A percentile compares a stretch with the other conserved stretches of the same genome.
phyloP scores from a whole-genome alignment of 1,140 invertebrate species.

The Mylabris phalerata region DNA sequence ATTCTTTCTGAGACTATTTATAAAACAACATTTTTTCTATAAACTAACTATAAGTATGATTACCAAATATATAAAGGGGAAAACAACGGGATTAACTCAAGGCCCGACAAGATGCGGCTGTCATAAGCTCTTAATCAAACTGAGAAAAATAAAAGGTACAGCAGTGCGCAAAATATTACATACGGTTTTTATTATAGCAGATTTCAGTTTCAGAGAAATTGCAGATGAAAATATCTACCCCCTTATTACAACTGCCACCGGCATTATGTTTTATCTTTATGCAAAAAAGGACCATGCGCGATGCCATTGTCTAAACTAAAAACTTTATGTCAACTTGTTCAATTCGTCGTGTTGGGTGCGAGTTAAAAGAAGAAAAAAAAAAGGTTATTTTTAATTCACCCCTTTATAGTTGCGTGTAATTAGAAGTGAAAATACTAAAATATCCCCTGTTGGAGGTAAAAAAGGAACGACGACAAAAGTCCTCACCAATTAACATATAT shows the following conservation, averaged over 20 bases:
- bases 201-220: conserved; percentile 6
- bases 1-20: no score
- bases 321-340: not conserved
- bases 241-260: conserved; percentile 13
- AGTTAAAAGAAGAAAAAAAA: no score
- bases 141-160: conserved; percentile 8
- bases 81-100: conserved; percentile 10
- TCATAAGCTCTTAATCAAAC: conserved; percentile 19
- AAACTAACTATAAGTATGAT: no score
- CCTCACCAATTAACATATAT: conserved; percentile 2
- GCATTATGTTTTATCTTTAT: conserved; percentile 11
- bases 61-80: conserved; percentile 1
- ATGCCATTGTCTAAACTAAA: not conserved
- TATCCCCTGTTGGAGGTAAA: not conserved
- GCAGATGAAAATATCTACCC: conserved; percentile 12
- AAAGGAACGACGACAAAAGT: not conserved
- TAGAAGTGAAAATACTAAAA: conserved; percentile 2
- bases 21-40: no score
- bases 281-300: conserved; percentile 10
- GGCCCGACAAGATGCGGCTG: conserved; percentile 14
- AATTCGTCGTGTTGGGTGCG: no score
- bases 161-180: conserved; percentile 12
- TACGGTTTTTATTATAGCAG: conserved; percentile 14
- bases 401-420: not conserved
- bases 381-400: not conserved